Conservation (phyloP, 2,113 vertebrate genomes). For the Dermatemys mawii region DNA sequence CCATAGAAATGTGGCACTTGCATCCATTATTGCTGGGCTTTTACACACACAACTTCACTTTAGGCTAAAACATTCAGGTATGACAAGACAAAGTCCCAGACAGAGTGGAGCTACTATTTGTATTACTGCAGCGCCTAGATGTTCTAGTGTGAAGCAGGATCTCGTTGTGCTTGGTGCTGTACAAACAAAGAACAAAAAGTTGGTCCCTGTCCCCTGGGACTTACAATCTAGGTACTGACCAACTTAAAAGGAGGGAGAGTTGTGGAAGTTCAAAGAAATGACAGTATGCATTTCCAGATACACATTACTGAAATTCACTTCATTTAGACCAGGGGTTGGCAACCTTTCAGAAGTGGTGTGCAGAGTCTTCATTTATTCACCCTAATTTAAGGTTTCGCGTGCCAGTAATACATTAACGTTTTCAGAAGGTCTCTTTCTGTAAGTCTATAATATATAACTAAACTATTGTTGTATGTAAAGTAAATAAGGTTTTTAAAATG, state of each 20-base stretch:
- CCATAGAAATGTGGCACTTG: slow-evolving; percentile 50
- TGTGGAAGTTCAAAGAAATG: not conserved
- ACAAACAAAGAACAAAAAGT: not conserved
- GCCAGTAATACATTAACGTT: too few species aligned
- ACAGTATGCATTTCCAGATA: not conserved
- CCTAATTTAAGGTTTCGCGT: too few species aligned
- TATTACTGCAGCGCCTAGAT: too few species aligned
- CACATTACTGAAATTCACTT: not conserved
- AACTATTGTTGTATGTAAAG: too few species aligned
- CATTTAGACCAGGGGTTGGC: slow-evolving; percentile 18
- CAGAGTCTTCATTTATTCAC: too few species aligned
- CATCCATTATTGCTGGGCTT: slow-evolving; percentile 50
- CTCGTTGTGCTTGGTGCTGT: not conserved
- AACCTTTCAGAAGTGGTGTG: too few species aligned
- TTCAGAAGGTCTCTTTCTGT: too few species aligned
- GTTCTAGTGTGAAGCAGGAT: too few species aligned
- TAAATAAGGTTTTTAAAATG: too few species aligned
- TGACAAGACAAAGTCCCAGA: not conserved
- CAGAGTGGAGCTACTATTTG: not conserved
- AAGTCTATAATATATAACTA: too few species aligned
- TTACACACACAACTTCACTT: slow-evolving; percentile 15
- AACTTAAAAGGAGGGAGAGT: not conserved
- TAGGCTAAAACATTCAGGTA: slow-evolving; percentile 8
- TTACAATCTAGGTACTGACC: not conserved
- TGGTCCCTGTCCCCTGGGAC: not conserved